Evolutionary conservation across 2,797 vertebrate species (phyloP), one percentile per base, ranked within the genome.

Genomic region (Phalloptychus januarius): DNA sequence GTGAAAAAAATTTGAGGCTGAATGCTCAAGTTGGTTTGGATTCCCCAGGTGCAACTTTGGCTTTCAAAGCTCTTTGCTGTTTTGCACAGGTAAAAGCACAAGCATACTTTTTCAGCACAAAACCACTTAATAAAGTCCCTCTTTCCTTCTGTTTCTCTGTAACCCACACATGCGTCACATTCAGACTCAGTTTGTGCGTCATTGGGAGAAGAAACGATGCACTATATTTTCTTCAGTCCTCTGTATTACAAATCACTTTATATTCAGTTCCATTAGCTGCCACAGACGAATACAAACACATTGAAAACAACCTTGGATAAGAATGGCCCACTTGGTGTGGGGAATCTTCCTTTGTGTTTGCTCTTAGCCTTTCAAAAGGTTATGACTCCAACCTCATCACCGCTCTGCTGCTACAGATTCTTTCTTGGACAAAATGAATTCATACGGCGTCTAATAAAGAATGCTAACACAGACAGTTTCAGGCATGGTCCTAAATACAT

Each of bases 41-140:
- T 87, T 91, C 86, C 88, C 87, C 56, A 76, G 80, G 75, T 77
- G 80, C 79, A 86, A 79, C 81, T 87, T 85, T 85, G 71, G 80
- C 79, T 88, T 83, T 84, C n/a, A 44, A 54, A 78, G 72, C 77
- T 84, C 73, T 82, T 75, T 67, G 72, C 81, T 38, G 75, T 74
- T 83, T 69, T 77, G 44, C 48, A 11, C 85, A 78, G 65, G 74
- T 74, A 46, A 6, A 78, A 48, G 74, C 46, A 42, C 76, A 78
- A 54, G 36, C n/a, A 58, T 54, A 46, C 31, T 50, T 36, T 38
- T 20, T 36, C 77, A 38, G 36, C 42, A 36, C 42, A 77, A 56
- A 69, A 50, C n/a, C 69, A 71, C 33, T 38, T 54, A 33, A 46
- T 38, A 79, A 54, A 69, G 73, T 31, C 20, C 25, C 54, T 44